Evolutionary conservation across 2,888 invertebrate species (phyloP), one percentile per base, ranked within the genome.

Genomic region (Drosophila fungiperda): DNA sequence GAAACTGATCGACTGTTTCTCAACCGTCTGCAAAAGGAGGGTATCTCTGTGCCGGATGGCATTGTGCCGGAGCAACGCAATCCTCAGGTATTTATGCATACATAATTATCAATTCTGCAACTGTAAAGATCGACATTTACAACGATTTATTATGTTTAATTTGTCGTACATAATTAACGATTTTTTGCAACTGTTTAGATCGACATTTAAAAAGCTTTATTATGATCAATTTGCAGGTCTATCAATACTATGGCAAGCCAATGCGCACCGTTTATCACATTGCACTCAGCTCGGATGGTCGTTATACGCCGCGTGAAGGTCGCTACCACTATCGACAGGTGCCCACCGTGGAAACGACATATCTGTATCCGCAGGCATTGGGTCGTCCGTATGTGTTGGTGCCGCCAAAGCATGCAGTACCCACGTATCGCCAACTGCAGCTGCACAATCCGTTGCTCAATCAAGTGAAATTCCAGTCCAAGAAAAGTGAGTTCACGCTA

Each of bases 11-110:
- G 95, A 15, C 90, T 95, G 53, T 94, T 94, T 48, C 90, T 95
- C 40, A 95, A 95, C 90, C 94, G 94, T 50, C 90, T 95, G 49
- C 95, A 95, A 90, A 95, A 95, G 82, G 94, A 95, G 80, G 95
- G 95, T 26, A 94, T 95, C 48, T 93, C 94, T 1, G 92, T 95
- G 40, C 94, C 95, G 5, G 95, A 95, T 88, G 95, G 95, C 9
- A 92, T 94, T 40, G 89, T 95, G 57, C 92, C 95, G 9, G 94
- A 95, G 69, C 93, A 94, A 68, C 90, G 94, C 17, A 93, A 83
- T 82, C 93, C 93, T 2, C 93, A 93, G 83, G 93, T 93, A 79
- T 68, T 57, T 55, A 45, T 23, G 29, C 17, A 20, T 12, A 1
- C 2, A 52, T 23, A 68, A 38, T 40, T 65, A n/a, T 40, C 26